Base-by-base conservation (phyloP, 2,797 vertebrate species). In the Sciurus carolinensis region DNA sequence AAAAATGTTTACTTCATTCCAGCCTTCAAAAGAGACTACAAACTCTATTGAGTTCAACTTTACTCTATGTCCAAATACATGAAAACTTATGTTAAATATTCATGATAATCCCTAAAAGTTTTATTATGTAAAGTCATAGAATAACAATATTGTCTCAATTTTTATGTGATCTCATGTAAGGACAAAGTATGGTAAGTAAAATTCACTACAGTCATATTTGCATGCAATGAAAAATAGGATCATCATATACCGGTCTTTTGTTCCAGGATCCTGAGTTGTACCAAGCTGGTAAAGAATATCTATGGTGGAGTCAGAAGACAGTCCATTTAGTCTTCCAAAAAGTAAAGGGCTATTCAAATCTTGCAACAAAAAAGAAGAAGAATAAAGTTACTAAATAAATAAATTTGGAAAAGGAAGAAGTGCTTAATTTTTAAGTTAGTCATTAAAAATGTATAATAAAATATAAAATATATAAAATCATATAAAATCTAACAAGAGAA, bases 271-370 rank as follows among this genome's bases (percentile, higher is more conserved):
- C 97, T 99, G 99, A 50, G 99, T 99, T 92, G 99, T 99, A 94
- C 99, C 99, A 97, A 99, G 99, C 98, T 99, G 99, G 98, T 99
- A 99, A 81, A 99, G 99, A 98, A 99, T 99, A 98, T 99, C 99
- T 92, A 99, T 99, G 88, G 99, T 99, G 95, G 99, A 99, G 98
- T 99, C 99, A 94, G 99, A 99, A 57, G 99, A 99, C 75, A 99
- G 99, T 97, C 99, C 99, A 95, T 99, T 99, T 57, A 99, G 98
- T 97, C 99, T 99, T 95, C 99, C 99, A 97, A 99, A 99, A 95
- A 99, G 99, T 98, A 99, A 99, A 90, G 99, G 99, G 96, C 99
- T 99, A 98, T 99, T 99, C 97, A 99, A 98, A 98, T 99, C 99
- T 99, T 98, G 90, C 33, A 87, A 86, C 66, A 97, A 92, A 94